Conservation (phyloP, 2,797 vertebrate genomes). For the Xenops minutus region DNA sequence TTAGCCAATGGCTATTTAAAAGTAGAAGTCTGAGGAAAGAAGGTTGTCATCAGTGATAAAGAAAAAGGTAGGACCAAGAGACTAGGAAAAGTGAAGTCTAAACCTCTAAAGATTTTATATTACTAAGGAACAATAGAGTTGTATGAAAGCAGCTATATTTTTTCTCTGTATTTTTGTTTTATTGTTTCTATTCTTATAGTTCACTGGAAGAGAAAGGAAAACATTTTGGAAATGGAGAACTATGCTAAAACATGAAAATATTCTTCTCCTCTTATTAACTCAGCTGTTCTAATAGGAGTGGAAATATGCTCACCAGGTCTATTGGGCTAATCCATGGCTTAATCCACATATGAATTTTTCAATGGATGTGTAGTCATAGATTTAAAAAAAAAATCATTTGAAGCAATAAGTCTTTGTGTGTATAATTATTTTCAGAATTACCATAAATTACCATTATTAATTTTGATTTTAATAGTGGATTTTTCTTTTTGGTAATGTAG, state of each 20-base stretch:
- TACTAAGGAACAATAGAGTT: not conserved
- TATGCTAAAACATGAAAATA: not conserved
- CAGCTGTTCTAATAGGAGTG: not conserved
- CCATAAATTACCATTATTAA: not conserved
- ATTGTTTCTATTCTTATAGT: not conserved
- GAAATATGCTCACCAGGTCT: not conserved
- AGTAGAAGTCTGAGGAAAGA: not conserved
- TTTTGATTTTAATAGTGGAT: not conserved
- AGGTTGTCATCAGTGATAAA: not conserved
- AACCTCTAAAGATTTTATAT: not conserved
- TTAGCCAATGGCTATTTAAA: constrained; percentile 13
- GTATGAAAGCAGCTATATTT: not conserved
- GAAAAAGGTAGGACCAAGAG: not conserved
- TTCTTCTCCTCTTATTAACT: not conserved
- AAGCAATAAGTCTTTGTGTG: not conserved
- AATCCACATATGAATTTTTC: not conserved
- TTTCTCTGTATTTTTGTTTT: not conserved
- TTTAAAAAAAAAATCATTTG: not conserved
- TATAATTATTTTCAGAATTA: not conserved
- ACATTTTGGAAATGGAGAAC: not conserved
- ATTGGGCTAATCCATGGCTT: not conserved
- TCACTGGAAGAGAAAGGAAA: not conserved
- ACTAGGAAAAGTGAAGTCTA: not conserved
- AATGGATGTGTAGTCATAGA: not conserved
- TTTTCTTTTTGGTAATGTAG: not conserved